A percentile compares a stretch with the other conserved stretches of the same genome.
These are phyloP conservation scores for Brachyrhaphis roseni DNA, from an alignment of 2,797 vertebrate genomes.

Conservation along the genomic window DNA sequence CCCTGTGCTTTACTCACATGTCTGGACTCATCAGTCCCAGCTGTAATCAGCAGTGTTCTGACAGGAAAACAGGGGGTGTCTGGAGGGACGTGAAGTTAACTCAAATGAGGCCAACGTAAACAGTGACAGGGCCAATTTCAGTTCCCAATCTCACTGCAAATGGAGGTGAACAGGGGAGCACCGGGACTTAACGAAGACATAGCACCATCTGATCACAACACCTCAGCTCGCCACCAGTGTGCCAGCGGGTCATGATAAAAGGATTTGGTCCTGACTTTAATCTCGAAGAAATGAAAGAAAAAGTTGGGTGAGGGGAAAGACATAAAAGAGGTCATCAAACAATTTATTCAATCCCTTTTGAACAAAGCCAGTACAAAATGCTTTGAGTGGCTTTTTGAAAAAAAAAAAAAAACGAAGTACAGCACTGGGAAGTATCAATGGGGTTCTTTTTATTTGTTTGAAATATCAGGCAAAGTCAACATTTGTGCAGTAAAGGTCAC, in stretches of 20 bases:
- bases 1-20: slow-evolving; percentile 70
- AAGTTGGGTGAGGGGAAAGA: slow-evolving; percentile 7
- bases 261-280: slow-evolving; percentile 51
- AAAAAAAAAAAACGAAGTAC: background rate
- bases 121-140: slow-evolving; percentile 76
- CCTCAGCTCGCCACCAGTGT: slow-evolving; percentile 24
- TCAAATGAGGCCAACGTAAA: slow-evolving; percentile 71
- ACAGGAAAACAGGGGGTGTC: slow-evolving; percentile 66
- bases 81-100: slow-evolving; percentile 64
- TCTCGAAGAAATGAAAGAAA: slow-evolving; percentile 46
- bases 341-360: slow-evolving; percentile 37
- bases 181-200: slow-evolving; percentile 67
- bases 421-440: slow-evolving; percentile 15
- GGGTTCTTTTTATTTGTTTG: slow-evolving; percentile 29
- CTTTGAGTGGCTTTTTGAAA: slow-evolving; percentile 26
- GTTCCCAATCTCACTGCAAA: slow-evolving; percentile 71
- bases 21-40: slow-evolving; percentile 67
- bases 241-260: slow-evolving; percentile 49
- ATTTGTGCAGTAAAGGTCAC: slow-evolving; percentile 5
- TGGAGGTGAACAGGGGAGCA: slow-evolving; percentile 70
- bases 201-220: slow-evolving; percentile 62
- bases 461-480: slow-evolving; percentile 2
- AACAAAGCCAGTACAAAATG: slow-evolving; percentile 26
- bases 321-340: slow-evolving; percentile 48
- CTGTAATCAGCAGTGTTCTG: slow-evolving; percentile 70